Conservation (phyloP, 1,140 invertebrate genomes). For the Ceratitis capitata region DNA sequence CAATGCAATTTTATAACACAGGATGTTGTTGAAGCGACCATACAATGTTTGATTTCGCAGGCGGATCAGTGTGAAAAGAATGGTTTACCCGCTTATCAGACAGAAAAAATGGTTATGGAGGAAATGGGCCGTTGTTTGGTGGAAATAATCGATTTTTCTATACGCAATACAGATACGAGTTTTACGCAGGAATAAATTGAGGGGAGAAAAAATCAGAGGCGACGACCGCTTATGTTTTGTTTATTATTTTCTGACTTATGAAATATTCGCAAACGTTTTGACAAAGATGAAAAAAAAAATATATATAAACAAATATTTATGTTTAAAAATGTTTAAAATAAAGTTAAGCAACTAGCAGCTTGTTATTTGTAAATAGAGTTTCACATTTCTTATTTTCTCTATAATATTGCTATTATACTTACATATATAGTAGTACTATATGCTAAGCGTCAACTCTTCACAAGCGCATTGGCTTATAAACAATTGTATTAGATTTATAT, state of each 20-base stretch:
- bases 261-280: no score
- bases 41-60: conserved; percentile 92
- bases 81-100: conserved; percentile 74
- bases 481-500: neutral
- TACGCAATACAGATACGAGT: conserved; percentile 55
- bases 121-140: conserved; percentile 95
- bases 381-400: neutral
- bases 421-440: neutral
- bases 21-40: conserved; percentile 95
- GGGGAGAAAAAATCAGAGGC: neutral
- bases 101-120: conserved; percentile 88
- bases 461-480: neutral
- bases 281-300: neutral
- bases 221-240: neutral
- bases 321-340: neutral
- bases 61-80: conserved; percentile 83
- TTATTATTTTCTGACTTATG: neutral
- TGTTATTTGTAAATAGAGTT: neutral
- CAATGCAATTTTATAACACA: conserved; percentile 89
- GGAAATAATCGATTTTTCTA: conserved; percentile 83
- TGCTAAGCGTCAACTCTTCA: neutral
- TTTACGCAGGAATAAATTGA: conserved; percentile 43
- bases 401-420: neutral
- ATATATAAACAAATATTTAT: neutral
- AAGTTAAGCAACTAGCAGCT: neutral